A percentile compares a stretch with the other conserved stretches of the same genome.
Evolutionary conservation across 2,888 invertebrate species (phyloP).

Genomic region (Heliconius hortense): DNA sequence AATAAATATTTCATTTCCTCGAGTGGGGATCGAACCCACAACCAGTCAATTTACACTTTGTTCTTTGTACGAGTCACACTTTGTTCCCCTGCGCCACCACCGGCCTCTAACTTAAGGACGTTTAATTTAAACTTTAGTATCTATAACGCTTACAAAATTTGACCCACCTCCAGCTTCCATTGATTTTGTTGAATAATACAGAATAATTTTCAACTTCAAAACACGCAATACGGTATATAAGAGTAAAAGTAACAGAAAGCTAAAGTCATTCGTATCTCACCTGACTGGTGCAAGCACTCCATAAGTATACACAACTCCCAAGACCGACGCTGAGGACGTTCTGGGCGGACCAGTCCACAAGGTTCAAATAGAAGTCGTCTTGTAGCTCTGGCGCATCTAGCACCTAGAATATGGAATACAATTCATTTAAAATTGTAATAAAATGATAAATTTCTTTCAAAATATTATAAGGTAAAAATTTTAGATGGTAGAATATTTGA

Average conservation of each 20-base stretch:
- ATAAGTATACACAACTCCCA: slow-evolving; percentile 98
- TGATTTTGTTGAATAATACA: too few species aligned
- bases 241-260: background rate
- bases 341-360: slow-evolving; percentile 99
- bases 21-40: too few species aligned
- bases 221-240: background rate
- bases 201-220: too few species aligned
- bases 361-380: slow-evolving; percentile 99
- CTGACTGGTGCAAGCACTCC: slow-evolving; percentile 99
- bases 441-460: background rate
- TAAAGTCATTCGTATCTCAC: slow-evolving; percentile 54
- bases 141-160: background rate
- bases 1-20: too few species aligned
- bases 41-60: too few species aligned
- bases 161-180: background rate
- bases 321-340: slow-evolving; percentile 99
- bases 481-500: background rate
- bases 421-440: slow-evolving; percentile 52
- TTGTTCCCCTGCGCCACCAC: too few species aligned
- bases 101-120: too few species aligned
- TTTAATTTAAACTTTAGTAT: too few species aligned
- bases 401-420: slow-evolving; percentile 65
- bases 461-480: background rate
- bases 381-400: slow-evolving; percentile 97
- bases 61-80: too few species aligned